Percentiles rank a stretch among this genome's conserved stretches.
Evolutionary conservation across 1,140 invertebrate genomes (phyloP).

Genomic region (Acromyrmex echinatior): DNA sequence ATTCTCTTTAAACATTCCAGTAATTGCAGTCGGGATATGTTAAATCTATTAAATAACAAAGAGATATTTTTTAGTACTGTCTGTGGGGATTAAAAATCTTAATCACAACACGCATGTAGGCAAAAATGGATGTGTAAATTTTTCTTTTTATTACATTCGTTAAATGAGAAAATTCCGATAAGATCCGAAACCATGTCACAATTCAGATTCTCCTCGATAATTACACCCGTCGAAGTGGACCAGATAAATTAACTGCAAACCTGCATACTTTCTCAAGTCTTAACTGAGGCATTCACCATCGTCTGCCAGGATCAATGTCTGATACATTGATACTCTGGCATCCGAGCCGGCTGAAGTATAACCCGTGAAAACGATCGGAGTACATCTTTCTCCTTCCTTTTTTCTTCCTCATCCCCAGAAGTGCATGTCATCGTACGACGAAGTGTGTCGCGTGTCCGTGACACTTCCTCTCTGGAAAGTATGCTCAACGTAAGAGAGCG

Average conservation of each 20-base stretch:
- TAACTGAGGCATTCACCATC: conserved; percentile 6
- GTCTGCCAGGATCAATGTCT: conserved; percentile 6
- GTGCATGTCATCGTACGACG: conserved; percentile 36
- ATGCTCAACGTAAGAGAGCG: conserved; percentile 56
- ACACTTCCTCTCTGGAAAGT: conserved; percentile 68
- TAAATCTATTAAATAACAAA: conserved; percentile 10
- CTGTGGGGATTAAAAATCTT: background rate
- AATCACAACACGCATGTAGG: too few relatives aligned
- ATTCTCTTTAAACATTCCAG: conserved; percentile 33
- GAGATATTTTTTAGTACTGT: background rate
- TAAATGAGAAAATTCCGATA: background rate
- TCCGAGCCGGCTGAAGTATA: conserved; percentile 5
- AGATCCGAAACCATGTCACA: background rate
- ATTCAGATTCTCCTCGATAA: background rate
- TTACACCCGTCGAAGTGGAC: background rate
- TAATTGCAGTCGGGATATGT: conserved; percentile 13
- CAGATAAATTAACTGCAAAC: conserved; percentile 3
- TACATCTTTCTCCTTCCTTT: background rate
- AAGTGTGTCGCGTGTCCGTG: conserved; percentile 69
- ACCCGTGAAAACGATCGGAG: conserved; percentile 46
- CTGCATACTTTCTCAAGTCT: conserved; percentile 4
- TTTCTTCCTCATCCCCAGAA: background rate
- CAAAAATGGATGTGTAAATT: background rate
- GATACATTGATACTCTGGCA: conserved; percentile 39
- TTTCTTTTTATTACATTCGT: background rate